Evolutionary conservation across 2,888 invertebrate genomes (phyloP).

Genomic region (Acrobasis suavella): DNA sequence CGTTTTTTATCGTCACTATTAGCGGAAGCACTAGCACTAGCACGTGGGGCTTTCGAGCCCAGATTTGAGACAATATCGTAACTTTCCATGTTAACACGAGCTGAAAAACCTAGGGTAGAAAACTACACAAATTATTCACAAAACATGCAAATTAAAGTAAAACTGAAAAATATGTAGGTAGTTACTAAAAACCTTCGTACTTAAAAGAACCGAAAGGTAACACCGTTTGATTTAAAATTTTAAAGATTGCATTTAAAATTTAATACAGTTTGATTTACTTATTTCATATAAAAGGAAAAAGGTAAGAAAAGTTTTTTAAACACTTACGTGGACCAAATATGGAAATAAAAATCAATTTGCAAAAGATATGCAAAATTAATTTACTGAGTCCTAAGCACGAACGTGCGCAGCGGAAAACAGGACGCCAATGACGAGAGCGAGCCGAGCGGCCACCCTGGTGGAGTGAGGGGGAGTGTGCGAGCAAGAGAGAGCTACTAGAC

Average conservation of each 20-base stretch:
- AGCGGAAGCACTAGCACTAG: constrained; percentile 16
- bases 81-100: too few relatives aligned
- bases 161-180: too few relatives aligned
- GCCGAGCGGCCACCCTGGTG: too few relatives aligned
- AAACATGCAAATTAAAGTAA: too few relatives aligned
- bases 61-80: too few relatives aligned
- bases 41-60: too few relatives aligned
- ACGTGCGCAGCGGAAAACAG: constrained; percentile 81
- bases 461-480: too few relatives aligned
- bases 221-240: background rate
- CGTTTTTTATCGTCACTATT: constrained; percentile 1
- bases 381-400: constrained; percentile 11
- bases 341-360: background rate
- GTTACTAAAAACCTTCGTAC: background rate
- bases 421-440: too few relatives aligned
- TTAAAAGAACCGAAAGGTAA: constrained; percentile 2
- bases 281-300: background rate
- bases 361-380: background rate
- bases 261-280: too few relatives aligned
- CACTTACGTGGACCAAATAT: background rate
- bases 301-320: background rate
- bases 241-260: background rate
- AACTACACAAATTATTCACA: too few relatives aligned
- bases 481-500: too few relatives aligned
- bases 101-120: too few relatives aligned